These are phyloP conservation scores for Phyllostomus discolor DNA, from an alignment of 2,113 vertebrate species.

Conservation along the genomic window DNA sequence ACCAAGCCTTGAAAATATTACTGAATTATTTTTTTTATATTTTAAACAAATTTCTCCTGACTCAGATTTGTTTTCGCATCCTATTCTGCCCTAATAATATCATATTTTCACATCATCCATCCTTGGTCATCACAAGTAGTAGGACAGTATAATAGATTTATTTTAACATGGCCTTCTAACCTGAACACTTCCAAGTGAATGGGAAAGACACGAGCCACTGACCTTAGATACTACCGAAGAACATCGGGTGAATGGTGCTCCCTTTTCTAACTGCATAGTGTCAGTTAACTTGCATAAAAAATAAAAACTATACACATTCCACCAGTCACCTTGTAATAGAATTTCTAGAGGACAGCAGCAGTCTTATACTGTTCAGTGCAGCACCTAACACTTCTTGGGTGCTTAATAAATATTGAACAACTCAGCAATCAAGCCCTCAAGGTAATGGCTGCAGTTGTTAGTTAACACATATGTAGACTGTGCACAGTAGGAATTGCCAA, in stretches of 20 bases:
- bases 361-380: constrained; percentile 6
- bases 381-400: constrained; percentile 65
- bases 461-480: constrained; percentile 60
- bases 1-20: neutral
- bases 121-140: neutral
- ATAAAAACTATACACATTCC: neutral
- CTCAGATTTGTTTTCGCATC: neutral
- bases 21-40: neutral
- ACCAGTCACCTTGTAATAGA: constrained; percentile 32
- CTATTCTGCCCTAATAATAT: neutral
- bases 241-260: neutral
- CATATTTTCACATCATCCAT: neutral
- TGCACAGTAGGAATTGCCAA: constrained; percentile 72
- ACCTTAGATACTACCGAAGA: neutral
- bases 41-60: neutral
- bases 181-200: neutral
- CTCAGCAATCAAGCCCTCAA: constrained; percentile 70
- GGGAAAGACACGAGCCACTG: neutral
- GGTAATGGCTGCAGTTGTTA: constrained; percentile 67
- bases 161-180: neutral
- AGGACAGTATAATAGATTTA: neutral
- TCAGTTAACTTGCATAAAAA: neutral
- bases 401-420: constrained; percentile 77
- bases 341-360: constrained; percentile 33
- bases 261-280: neutral